Conservation (phyloP, 2,888 invertebrate genomes). For the Melangyna quadrimaculata region DNA sequence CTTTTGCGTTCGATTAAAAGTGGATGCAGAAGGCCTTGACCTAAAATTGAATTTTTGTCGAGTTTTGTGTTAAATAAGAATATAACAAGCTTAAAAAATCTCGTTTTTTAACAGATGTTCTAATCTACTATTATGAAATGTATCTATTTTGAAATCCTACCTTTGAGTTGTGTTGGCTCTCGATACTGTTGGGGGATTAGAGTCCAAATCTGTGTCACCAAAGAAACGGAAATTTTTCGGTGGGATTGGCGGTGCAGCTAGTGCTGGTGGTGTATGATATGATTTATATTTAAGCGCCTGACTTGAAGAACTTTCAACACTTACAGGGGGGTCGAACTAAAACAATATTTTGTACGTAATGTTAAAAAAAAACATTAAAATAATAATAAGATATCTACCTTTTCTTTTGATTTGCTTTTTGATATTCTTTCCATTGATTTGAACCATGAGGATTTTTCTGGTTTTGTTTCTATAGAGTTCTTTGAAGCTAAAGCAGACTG, state of each 20-base stretch:
- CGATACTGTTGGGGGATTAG: slow-evolving; percentile 84
- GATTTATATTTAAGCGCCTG: slow-evolving; percentile 50
- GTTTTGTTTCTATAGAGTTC: slow-evolving; percentile 80
- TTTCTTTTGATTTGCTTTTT: slow-evolving; percentile 84
- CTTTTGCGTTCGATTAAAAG: slow-evolving; percentile 77
- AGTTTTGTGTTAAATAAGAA: no score
- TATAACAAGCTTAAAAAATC: no score
- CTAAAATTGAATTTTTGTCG: slow-evolving; percentile 65
- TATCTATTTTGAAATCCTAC: no score
- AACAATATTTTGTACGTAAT: background rate
- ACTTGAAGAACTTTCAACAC: slow-evolving; percentile 74
- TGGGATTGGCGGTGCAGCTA: slow-evolving; percentile 74
- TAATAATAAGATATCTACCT: slow-evolving; percentile 73
- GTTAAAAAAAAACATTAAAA: background rate
- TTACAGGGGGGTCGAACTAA: slow-evolving; percentile 76
- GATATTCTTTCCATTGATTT: slow-evolving; percentile 89
- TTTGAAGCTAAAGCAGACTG: slow-evolving; percentile 81
- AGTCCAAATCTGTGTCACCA: slow-evolving; percentile 91
- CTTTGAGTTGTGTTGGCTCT: slow-evolving; percentile 77
- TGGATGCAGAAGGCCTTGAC: slow-evolving; percentile 75
- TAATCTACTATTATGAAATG: no score
- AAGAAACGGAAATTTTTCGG: slow-evolving; percentile 90
- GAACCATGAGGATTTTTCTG: slow-evolving; percentile 87
- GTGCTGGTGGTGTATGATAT: slow-evolving; percentile 70
- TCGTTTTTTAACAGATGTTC: no score